These are phyloP conservation scores for Pachyrhynchus sulphureomaculatus DNA, from an alignment of 1,140 invertebrate genomes.

Conservation along the genomic window DNA sequence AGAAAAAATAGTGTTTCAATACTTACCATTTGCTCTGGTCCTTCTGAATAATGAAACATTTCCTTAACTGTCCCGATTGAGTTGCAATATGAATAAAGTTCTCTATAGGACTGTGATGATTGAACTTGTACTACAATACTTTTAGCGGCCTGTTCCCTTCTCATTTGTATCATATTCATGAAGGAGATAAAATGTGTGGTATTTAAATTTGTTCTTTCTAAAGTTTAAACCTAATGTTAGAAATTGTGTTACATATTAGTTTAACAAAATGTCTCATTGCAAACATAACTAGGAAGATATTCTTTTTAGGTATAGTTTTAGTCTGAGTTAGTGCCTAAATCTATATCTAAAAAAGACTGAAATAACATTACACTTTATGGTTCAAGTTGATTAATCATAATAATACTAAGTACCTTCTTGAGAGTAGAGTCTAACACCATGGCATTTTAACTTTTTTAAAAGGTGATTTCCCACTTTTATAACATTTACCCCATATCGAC, in stretches of 20 bases:
- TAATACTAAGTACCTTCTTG: background rate
- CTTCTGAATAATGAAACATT: conserved; percentile 63
- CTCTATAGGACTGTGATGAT: conserved; percentile 60
- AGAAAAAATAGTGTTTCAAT: background rate
- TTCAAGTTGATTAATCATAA: background rate
- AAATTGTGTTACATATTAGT: too few species aligned
- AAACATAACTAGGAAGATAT: too few species aligned
- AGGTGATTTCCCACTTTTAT: background rate
- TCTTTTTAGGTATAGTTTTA: too few species aligned
- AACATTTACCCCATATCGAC: conserved; percentile 2
- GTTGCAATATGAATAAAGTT: conserved; percentile 65
- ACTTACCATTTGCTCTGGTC: conserved; percentile 51
- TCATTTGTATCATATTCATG: conserved; percentile 38
- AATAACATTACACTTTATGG: too few species aligned
- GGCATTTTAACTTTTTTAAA: background rate
- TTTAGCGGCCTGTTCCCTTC: conserved; percentile 57
- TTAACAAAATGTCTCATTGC: too few species aligned
- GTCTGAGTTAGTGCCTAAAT: too few species aligned
- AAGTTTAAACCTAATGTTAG: background rate
- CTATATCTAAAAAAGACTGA: too few species aligned
- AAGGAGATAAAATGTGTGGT: conserved; percentile 37
- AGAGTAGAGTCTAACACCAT: background rate
- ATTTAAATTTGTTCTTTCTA: background rate
- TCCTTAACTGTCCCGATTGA: conserved; percentile 60
- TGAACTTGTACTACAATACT: conserved; percentile 66